Evolutionary conservation across 2,113 vertebrate genomes (phyloP), one percentile per base, ranked within the genome.

Genomic region (Charina bottae): DNA sequence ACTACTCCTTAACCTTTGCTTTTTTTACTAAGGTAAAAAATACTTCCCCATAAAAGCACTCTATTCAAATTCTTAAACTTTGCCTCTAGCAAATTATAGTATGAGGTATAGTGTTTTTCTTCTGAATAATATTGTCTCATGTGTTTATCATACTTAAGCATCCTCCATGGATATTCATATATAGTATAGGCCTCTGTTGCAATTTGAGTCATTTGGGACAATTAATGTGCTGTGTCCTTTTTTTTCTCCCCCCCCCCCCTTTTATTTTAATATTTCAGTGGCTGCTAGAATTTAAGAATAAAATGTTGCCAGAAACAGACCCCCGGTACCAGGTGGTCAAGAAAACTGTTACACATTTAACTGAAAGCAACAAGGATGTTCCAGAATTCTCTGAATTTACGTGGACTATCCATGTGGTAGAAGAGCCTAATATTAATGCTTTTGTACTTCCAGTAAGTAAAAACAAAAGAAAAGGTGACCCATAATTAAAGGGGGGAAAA

Each of bases 381-480:
- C 97, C 98, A 3, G 98, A 98, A 91, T 88, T 99, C 91, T 97
- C 97, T 0, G 96, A 97, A 0, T 96, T 98, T 60, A 55, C 94
- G 49, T 99, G 99, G 99, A 96, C 94, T 26, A 96, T 99, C 93
- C 98, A 99, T 0, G 97, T 99, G 91, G 98, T 99, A 68, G 97
- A 99, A 1, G 97, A 97, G 4, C 97, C 98, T 21, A 92, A 87
- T 3, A 83, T 98, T 94, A 99, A 99, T 90, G 99, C 99, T 64
- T 99, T 98, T 95, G 98, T 99, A 84, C 97, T 99, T 26, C 98
- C 99, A 24, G 99, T 99, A 94, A 98, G 98, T 97, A 92, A 64
- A 49, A 84, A 26, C 46, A 84, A 53, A 84, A 84, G 83, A 84
- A 83, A 49, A 24, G 24, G 46, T 24, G 23, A 53, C 0, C 2